Evolutionary conservation across 2,113 vertebrate genomes (phyloP), one percentile per base, ranked within the genome.

Genomic region (Columbina picui): DNA sequence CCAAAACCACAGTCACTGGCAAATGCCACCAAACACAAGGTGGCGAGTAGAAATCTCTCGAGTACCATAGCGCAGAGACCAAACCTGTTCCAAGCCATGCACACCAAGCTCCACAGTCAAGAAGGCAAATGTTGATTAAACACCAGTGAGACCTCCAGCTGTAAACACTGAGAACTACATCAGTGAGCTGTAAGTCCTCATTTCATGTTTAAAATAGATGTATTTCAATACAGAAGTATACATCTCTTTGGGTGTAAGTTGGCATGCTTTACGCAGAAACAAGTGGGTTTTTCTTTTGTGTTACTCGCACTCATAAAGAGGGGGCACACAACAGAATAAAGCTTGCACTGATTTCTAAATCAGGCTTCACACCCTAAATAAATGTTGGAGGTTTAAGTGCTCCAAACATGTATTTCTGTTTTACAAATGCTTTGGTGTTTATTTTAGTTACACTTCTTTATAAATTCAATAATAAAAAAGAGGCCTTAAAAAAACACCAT

Each of bases 1-100:
- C 1, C 0, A 38, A 76, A 64, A 15, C 0, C 63, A 32, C 12
- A 25, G 34, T 18, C 29, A 43, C 15, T 4, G 13, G 45, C 63
- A 80, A 74, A 69, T 11, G 27, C 38, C 29, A 18, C 3, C 1
- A 47, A 26, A 55, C 14, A 3, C 3, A 1, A 26, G 22, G 45
- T 2, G 3, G 63, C 18, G 53, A 23, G 1, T 1, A 45, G 36
- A 61, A 89, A 68, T 39, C 13, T 79, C 74, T 79, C 8, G 22
- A 45, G 25, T 29, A 26, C 11, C 4, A 5, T 4, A 57, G 9
- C 36, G n/a, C 32, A 85, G 79, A 52, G 34, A 47, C 16, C 2
- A 2, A 75, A 67, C 25, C 41, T 55, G 25, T 26, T 55, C 32
- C 43, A 19, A 45, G 8, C 43, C 43, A 45, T 7, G 17, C 43